Evolutionary conservation across 92 coral and sea anemone species (phyloP), one percentile per base, ranked within the genome.

Genomic region (Metridium senile): DNA sequence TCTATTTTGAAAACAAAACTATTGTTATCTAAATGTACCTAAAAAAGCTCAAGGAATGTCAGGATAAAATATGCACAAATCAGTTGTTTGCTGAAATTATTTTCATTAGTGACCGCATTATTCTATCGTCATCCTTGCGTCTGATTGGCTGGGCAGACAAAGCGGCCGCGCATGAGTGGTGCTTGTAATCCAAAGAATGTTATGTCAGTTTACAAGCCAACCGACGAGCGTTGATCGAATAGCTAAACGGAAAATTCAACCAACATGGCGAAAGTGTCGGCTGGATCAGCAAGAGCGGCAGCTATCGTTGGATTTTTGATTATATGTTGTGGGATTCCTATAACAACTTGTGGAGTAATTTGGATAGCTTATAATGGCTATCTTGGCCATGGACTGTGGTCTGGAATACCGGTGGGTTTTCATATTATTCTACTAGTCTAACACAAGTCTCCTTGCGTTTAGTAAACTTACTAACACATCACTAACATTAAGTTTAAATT

Each of bases 331-430:
- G 88, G 88, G 1, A 46, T 84, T 62, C 74, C 74, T 18, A 52
- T 52, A 7, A 26, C 84, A 13, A 76, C 81, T 52, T 78, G 84
- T 35, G 88, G 88, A 26, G 34, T 75, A 21, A 65, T 84, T 20
- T 84, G 88, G 88, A 1, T 78, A 1, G 65, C 66, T n/a, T 72
- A 61, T 72, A 84, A 75, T 22, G 80, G 80, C 33, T 76, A 66
- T 11, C 75, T 52, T 13, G 88, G 84, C 18, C 84, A 84, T 28
- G 88, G 88, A 58, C 46, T 84, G 19, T 84, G 88, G 88, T 84
- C 88, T 0, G 88, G 88, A 26, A 70, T 84, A 29, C 79, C 70
- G 66, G 88, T 84, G 54, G 46, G 88, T 84, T 30, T n/a, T 54
- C 26, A 23, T 11, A 22, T 21, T 22, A 49, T 34, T 22, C 75